Base-by-base conservation (phyloP, 2,797 vertebrate species). In the Tenualosa thibaudeaui region DNA sequence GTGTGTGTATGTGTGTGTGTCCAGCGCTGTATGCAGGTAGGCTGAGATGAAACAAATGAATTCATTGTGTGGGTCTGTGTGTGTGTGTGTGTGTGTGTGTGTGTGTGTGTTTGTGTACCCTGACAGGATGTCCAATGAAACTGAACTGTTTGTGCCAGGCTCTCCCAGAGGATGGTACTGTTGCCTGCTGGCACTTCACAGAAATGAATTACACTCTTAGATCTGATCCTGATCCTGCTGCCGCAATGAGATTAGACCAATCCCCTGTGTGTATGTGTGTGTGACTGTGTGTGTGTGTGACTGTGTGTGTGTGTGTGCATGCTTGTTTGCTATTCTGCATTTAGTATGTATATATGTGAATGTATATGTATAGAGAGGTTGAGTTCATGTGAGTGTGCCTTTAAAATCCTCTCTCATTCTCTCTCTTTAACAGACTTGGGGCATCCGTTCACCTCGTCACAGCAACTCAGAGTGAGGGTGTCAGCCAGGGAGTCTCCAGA, bases 141-240 rank as follows among this genome's bases (percentile, higher is more conserved):
- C 26, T 71, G 65, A 71, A 71, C 31, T 71, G 65, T 40, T 71
- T 71, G 65, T 71, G 65, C 31, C 65, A 71, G 65, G 31, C 31
- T 71, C 65, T 40, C 65, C 65, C 31, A 71, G 65, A 71, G 65
- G 65, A 71, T 19, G 65, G 13, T 40, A 17, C 65, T 71, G 9
- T 17, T 71, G 65, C 65, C 65, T 71, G 65, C 65, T 71, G 65
- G 65, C 65, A 9, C 65, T 71, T 71, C 65, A 71, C 26, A 71
- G 65, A 71, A 71, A 71, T 71, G 65, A 71, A 71, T 40, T 71
- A 71, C 31, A 71, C 65, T 71, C 65, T 71, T 71, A 71, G 65
- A 71, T 71, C 65, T 71, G 65, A 31, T 37, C 65, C 65, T 71
- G 31, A 71, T 71, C 65, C 65, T 17, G 13, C 65, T 71, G 65